Percentiles rank a stretch among this genome's conserved stretches.
Conservation (phyloP, 2,797 vertebrate species). For the Spondyliosoma cantharus region DNA sequence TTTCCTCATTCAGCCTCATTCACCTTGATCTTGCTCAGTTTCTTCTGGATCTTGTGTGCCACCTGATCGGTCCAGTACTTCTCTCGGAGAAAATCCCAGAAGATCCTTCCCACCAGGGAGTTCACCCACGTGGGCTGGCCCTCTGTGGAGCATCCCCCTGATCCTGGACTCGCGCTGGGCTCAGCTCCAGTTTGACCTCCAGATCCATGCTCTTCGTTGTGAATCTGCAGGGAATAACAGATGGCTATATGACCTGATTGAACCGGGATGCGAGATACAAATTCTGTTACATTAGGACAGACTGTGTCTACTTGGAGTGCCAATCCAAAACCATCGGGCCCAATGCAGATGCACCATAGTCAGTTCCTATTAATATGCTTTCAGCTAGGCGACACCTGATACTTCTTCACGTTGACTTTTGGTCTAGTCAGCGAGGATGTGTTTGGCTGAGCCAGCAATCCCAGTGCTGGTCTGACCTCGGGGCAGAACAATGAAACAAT, state of each 20-base stretch:
- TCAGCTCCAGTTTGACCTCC: conserved; percentile 55
- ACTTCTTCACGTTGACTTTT: conserved; percentile 50
- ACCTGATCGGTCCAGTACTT: conserved; percentile 90
- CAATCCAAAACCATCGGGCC: conserved; percentile 10
- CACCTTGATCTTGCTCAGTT: conserved; percentile 91
- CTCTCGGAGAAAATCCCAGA: conserved; percentile 91
- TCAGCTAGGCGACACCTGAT: conserved; percentile 51
- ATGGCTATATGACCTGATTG: neutral
- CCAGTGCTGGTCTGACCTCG: neutral
- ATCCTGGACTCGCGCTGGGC: conserved; percentile 16
- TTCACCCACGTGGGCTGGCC: conserved; percentile 85
- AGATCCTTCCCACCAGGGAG: conserved; percentile 87
- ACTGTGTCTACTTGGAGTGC: neutral
- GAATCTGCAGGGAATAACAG: conserved; percentile 47
- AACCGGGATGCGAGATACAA: neutral
- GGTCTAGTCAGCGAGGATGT: conserved; percentile 43
- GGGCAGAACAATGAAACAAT: conserved; percentile 21
- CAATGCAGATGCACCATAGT: conserved; percentile 33
- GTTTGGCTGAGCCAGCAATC: conserved; percentile 48
- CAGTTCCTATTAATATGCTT: conserved; percentile 38
- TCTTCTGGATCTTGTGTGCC: conserved; percentile 91
- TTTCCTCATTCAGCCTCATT: conserved; percentile 28
- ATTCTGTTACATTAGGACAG: conserved; percentile 19
- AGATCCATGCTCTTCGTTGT: conserved; percentile 59
- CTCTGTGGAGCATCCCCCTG: conserved; percentile 47